Percentiles rank a stretch among this genome's conserved stretches.
Evolutionary conservation across 2,888 invertebrate species (phyloP).

Genomic region (Allygus modestus): DNA sequence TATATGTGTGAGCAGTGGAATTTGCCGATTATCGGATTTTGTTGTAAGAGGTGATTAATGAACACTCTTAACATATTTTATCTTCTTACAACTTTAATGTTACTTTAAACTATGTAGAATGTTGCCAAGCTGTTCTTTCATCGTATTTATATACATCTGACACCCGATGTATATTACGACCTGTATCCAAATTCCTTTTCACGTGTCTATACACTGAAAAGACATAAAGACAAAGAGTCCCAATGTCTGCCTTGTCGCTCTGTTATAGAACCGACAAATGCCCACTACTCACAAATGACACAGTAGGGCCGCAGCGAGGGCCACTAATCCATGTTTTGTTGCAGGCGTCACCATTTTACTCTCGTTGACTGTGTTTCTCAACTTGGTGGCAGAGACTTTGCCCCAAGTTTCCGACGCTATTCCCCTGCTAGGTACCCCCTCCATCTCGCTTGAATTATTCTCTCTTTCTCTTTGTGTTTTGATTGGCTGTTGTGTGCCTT

Average conservation of each 20-base stretch:
- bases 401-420: slow-evolving; percentile 83
- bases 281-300: not conserved
- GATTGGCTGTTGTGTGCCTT: slow-evolving; percentile 64
- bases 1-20: not conserved
- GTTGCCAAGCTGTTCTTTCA: too few relatives aligned
- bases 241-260: not conserved
- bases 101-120: too few relatives aligned
- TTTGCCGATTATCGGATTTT: not conserved
- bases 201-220: too few relatives aligned
- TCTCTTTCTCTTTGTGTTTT: slow-evolving; percentile 68
- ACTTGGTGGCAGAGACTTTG: slow-evolving; percentile 98
- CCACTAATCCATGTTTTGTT: slow-evolving; percentile 38
- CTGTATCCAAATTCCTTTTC: too few relatives aligned
- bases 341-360: slow-evolving; percentile 97
- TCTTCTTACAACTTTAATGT: too few relatives aligned
- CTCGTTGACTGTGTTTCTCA: slow-evolving; percentile 98
- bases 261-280: not conserved
- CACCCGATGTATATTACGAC: too few relatives aligned
- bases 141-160: too few relatives aligned
- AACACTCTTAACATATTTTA: too few relatives aligned
- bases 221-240: too few relatives aligned
- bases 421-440: slow-evolving; percentile 78
- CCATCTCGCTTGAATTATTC: slow-evolving; percentile 67
- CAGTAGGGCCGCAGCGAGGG: not conserved
- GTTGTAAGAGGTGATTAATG: too few relatives aligned